Evolutionary conservation across 2,113 vertebrate genomes (phyloP).

Genomic region (Brachypteracias leptosomus): DNA sequence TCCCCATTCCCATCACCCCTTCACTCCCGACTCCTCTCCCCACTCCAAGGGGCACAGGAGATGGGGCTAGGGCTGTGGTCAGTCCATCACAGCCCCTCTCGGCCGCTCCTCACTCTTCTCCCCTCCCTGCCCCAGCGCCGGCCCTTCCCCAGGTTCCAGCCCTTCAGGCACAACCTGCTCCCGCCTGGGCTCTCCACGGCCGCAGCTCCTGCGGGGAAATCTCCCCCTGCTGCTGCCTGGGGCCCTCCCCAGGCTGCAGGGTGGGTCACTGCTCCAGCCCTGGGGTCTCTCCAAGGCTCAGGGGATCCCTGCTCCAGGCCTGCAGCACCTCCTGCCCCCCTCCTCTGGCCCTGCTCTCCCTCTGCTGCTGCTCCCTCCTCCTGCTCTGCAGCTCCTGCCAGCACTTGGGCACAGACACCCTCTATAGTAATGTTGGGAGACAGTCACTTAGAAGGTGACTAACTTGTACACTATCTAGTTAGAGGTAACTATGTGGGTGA

Average conservation of each 20-base stretch:
- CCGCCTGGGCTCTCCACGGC: neutral
- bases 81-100: neutral
- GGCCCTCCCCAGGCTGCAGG: too few relatives aligned
- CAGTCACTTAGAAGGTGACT: neutral
- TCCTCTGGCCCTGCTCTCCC: neutral
- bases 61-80: neutral
- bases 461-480: neutral
- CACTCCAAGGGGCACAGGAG: accelerated
- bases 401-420: neutral
- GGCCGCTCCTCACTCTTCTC: neutral
- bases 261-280: too few relatives aligned
- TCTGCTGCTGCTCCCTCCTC: neutral
- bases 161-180: neutral
- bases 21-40: neutral
- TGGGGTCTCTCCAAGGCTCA: neutral
- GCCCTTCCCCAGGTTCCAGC: too few relatives aligned
- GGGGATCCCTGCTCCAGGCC: too few relatives aligned
- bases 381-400: too few relatives aligned
- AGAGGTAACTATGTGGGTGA: neutral
- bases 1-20: neutral
- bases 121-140: too few relatives aligned
- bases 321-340: neutral
- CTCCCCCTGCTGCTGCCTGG: too few relatives aligned
- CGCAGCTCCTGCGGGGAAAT: neutral
- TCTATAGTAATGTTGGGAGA: accelerated